phyloP scores from a whole-genome alignment of 2,888 invertebrate species.

The Pocota personata region DNA sequence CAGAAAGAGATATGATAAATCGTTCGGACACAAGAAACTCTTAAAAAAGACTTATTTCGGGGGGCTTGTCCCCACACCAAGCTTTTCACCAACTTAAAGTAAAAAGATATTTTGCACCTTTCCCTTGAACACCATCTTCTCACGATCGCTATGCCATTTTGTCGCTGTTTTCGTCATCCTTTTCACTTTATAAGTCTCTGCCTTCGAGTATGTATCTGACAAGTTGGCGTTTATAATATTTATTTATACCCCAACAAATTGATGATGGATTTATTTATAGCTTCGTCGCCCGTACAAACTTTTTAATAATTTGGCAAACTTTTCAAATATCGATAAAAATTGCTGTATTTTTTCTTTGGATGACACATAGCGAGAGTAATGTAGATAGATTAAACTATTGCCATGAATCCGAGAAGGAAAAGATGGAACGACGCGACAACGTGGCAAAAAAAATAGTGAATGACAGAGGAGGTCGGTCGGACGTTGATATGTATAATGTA shows the following conservation, averaged over 20 bases:
- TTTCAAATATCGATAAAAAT: slow-evolving; percentile 2
- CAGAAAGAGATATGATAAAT: background rate
- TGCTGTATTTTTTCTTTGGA: background rate
- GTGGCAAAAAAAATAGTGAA: background rate
- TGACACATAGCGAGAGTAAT: slow-evolving; percentile 43
- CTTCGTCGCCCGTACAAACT: background rate
- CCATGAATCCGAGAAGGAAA: slow-evolving; percentile 23
- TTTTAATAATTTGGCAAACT: slow-evolving; percentile 19
- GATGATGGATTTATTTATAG: slow-evolving; percentile 10
- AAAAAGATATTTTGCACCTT: background rate
- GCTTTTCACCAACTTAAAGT: background rate
- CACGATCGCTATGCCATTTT: background rate
- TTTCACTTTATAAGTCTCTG: background rate
- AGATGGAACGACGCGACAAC: slow-evolving; percentile 9
- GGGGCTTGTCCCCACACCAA: slow-evolving; percentile 18
- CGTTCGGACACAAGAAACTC: background rate
- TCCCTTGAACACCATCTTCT: background rate
- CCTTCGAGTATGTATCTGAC: background rate
- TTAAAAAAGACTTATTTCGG: slow-evolving; percentile 1
- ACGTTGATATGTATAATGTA: slow-evolving; percentile 40
- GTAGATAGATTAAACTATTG: background rate
- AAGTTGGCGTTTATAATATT: background rate
- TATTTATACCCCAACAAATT: background rate
- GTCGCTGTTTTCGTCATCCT: background rate
- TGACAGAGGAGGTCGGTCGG: slow-evolving; percentile 48